phyloP scores from a whole-genome alignment of 2,888 invertebrate genomes.

The Dicranocentrus wangi region DNA sequence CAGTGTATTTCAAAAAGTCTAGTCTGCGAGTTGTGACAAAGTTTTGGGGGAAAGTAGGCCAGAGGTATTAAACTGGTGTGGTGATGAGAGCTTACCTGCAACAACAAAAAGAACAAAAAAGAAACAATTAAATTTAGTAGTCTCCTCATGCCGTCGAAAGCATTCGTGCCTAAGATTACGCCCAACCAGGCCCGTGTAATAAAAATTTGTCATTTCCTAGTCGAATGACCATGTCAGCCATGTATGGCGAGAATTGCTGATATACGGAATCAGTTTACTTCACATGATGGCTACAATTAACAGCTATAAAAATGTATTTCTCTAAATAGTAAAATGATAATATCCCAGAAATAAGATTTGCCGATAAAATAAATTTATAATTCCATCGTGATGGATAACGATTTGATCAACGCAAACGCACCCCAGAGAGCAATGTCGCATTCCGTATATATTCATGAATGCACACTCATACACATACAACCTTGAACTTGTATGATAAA shows the following conservation, averaged over 20 bases:
- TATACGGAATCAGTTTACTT: constrained; percentile 39
- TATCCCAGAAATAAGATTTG: too few relatives aligned
- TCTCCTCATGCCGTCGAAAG: not conserved
- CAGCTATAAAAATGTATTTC: constrained; percentile 44
- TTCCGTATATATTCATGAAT: too few relatives aligned
- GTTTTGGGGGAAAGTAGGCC: constrained; percentile 9
- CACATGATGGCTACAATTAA: constrained; percentile 44
- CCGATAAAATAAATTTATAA: too few relatives aligned
- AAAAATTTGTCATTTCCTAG: constrained; percentile 4
- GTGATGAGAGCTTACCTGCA: constrained; percentile 51
- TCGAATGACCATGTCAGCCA: constrained; percentile 35
- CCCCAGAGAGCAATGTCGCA: too few relatives aligned
- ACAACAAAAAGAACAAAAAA: constrained; percentile 39
- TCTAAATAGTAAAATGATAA: too few relatives aligned
- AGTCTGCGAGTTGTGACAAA: not conserved
- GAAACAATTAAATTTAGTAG: not conserved
- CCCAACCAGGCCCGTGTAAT: constrained; percentile 10
- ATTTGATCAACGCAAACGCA: too few relatives aligned
- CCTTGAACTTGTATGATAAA: constrained; percentile 22
- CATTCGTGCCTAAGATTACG: not conserved
- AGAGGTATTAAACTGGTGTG: not conserved
- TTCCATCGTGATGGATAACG: too few relatives aligned
- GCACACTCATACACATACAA: too few relatives aligned
- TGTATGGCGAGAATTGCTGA: constrained; percentile 21
- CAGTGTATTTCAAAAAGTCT: too few relatives aligned